Conservation (phyloP, 2,113 vertebrate genomes). For the Oryzias javanicus region DNA sequence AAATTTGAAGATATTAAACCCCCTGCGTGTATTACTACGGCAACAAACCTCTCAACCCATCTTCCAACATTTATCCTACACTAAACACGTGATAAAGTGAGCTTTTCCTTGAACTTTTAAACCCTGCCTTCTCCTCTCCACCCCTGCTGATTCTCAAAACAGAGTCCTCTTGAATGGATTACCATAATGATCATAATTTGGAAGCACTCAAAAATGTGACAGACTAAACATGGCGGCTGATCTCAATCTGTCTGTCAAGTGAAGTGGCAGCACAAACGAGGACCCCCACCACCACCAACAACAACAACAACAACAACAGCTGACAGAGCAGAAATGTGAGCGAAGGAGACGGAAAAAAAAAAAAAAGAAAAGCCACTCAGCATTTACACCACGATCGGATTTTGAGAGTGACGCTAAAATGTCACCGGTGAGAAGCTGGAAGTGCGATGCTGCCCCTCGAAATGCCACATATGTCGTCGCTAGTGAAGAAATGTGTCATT, state of each 20-base stretch:
- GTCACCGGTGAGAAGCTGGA: constrained; percentile 23
- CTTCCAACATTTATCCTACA: too few relatives aligned
- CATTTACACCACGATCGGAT: not conserved
- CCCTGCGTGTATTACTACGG: too few relatives aligned
- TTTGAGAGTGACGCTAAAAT: constrained; percentile 27
- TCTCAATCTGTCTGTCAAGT: not conserved
- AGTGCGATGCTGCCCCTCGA: not conserved
- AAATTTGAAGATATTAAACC: too few relatives aligned
- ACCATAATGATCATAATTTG: not conserved
- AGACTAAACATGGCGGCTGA: not conserved
- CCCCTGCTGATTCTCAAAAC: too few relatives aligned
- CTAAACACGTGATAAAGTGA: too few relatives aligned
- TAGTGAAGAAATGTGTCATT: not conserved
- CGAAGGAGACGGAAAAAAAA: not conserved
- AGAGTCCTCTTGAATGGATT: not conserved
- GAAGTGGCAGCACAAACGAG: not conserved
- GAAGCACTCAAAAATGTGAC: not conserved
- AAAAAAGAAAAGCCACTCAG: not conserved
- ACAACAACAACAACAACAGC: not conserved
- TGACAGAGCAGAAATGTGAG: not conserved
- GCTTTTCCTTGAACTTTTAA: too few relatives aligned
- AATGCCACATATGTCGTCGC: constrained; percentile 6
- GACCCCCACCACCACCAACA: not conserved
- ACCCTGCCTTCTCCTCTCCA: too few relatives aligned
- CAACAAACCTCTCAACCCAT: too few relatives aligned